Conservation (phyloP, 1,140 invertebrate genomes). For the Spodoptera litura region DNA sequence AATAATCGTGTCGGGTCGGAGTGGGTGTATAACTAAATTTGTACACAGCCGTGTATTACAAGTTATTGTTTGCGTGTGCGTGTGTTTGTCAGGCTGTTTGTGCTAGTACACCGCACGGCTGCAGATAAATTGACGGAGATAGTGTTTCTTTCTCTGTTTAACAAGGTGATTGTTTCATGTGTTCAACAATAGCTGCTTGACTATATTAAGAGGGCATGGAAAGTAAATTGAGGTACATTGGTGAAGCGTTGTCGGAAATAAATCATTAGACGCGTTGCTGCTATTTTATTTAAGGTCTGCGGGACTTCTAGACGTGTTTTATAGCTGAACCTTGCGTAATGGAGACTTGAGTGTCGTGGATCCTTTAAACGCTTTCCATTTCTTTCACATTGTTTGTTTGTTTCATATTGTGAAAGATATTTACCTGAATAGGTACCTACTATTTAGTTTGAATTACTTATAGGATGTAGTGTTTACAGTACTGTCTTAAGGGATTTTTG, state of each 20-base stretch:
- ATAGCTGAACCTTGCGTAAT: neutral
- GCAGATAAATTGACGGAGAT: constrained; percentile 77
- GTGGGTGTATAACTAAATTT: constrained; percentile 84
- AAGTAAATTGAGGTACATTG: constrained; percentile 18
- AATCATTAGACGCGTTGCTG: constrained; percentile 18
- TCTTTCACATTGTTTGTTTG: no score
- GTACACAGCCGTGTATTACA: constrained; percentile 77
- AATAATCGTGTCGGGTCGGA: constrained; percentile 74
- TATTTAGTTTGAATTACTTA: no score
- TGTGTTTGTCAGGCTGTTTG: constrained; percentile 29
- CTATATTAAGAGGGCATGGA: constrained; percentile 27
- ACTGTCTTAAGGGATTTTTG: no score
- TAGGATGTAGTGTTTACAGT: no score
- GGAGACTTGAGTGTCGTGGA: neutral
- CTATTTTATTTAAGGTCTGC: constrained; percentile 14
- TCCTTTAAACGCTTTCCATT: neutral
- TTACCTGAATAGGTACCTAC: no score
- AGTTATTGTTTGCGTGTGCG: constrained; percentile 66
- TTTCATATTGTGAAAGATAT: no score
- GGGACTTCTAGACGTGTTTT: neutral
- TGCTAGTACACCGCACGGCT: constrained; percentile 46
- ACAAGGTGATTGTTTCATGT: constrained; percentile 59
- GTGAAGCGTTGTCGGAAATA: constrained; percentile 21
- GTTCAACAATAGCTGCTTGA: constrained; percentile 25
- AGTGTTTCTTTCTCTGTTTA: constrained; percentile 67